Base-by-base conservation (phyloP, 2,888 invertebrate genomes). In the Lycaena phlaeas region DNA sequence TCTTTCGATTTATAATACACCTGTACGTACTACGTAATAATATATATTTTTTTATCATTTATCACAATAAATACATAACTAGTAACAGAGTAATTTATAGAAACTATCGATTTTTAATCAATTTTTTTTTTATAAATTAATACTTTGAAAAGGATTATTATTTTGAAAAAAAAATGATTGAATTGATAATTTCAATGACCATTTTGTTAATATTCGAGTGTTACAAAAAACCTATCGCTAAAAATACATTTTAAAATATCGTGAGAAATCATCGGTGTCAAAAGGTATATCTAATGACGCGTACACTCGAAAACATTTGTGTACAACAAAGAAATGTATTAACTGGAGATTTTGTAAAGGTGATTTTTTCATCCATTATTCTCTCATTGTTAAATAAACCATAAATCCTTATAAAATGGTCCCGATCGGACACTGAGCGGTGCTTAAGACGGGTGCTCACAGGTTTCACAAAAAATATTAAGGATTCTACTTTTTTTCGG, bases 301-400 rank as follows among this genome's bases (percentile, higher is more conserved):
- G 57, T 61, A 51, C 58, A 53, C 61, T 59, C 57, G 57, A 54
- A 59, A 60, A 58, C 56, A 51, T 59, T 62, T 44, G 46, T 57
- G 49, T 46, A 38, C 59, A 56, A 78, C 76, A 78, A 78, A 59
- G 62, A 61, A 53, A 37, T 39, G 38, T 58, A 58, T 64, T 56
- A 61, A 64, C 53, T 56, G 58, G 59, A 59, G 58, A 47, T 49
- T 47, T 53, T 51, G 44, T 45, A 50, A 51, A 51, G 46, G 44
- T 45, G 39, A 36, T 29, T 29, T 63, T 64, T 59, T 60, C 52
- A 51, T 54, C 57, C 58, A 53, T 50, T 48, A 49, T 52, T 49
- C 71, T 69, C 72, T 76, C 73, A 77, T 82, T 79, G 81, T 81
- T 74, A 67, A 79, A 79, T 82, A 84, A 73, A 78, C 81, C 72